Evolutionary conservation across 1,140 invertebrate genomes (phyloP), one percentile per base, ranked within the genome.

Genomic region (Bombus waltoni): DNA sequence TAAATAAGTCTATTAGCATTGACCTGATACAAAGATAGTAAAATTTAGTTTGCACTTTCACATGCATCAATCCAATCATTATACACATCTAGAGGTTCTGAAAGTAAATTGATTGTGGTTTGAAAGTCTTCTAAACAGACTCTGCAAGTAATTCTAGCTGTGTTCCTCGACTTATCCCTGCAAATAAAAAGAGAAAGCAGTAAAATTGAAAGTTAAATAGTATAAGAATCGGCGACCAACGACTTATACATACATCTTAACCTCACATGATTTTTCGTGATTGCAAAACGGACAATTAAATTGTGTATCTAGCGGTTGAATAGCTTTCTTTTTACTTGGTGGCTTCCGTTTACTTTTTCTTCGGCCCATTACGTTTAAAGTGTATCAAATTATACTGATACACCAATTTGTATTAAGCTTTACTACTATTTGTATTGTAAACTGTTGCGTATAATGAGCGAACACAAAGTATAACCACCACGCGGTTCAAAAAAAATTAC

Each of bases 281-380:
- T 99, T 99, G 95, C 99, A 99, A 96, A 99, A 99, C 11, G 99
- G 99, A 93, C 99, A 99, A 94, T 99, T 99, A 94, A 99, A 99
- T 92, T 99, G 97, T 74, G 97, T 98, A 93, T 99, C 99, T 47
- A 99, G 95, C 3, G 99, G 98, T 93, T 99, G 97, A 90, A 99
- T 98, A 11, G 97, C 97, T 96, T 99, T 99, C 88, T 97, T 96
- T 94, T 99, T 99, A 47, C 98, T 97, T 18, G 99, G 98, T 25
- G 99, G 98, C 95, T 99, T 99, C 92, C 98, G 97, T 95, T 99
- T 99, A 90, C 99, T 99, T 95, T 99, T 99, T 73, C 98, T 96
- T 88, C 99, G 97, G 90, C 99, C 99, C 99, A 99, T 99, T 92
- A 93, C 83, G 42, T 75, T 68, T 32, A 13, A 68, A 85, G 11